A percentile compares a stretch with the other conserved stretches of the same genome.
Conservation (phyloP, 2,888 invertebrate genomes). For the Cryptops parisi region DNA sequence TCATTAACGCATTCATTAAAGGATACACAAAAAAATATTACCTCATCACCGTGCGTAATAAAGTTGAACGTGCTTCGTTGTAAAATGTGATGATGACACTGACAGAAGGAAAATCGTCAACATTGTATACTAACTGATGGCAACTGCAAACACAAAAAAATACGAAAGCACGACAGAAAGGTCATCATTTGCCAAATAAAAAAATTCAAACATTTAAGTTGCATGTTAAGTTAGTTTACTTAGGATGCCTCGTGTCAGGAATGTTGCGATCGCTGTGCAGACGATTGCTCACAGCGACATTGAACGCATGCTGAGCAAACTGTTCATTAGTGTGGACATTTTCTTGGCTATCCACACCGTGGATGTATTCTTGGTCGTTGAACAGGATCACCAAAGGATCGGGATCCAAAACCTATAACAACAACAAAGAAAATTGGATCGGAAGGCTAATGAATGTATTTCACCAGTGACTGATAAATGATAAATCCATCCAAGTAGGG, state of each 20-base stretch:
- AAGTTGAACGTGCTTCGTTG: constrained; percentile 33
- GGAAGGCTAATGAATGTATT: too few relatives aligned
- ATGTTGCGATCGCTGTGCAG: background rate
- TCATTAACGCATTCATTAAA: too few relatives aligned
- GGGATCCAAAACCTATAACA: background rate
- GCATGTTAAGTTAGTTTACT: background rate
- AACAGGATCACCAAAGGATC: background rate
- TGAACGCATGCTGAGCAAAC: background rate
- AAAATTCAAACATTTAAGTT: background rate
- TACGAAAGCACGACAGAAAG: too few relatives aligned
- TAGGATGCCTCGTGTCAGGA: background rate
- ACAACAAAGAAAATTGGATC: background rate
- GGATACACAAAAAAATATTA: too few relatives aligned
- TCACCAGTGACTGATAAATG: too few relatives aligned
- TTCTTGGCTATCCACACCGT: background rate
- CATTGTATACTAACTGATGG: background rate
- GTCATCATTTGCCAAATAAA: too few relatives aligned
- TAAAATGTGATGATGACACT: constrained; percentile 37
- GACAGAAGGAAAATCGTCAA: constrained; percentile 22
- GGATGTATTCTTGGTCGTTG: background rate
- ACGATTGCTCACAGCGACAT: background rate
- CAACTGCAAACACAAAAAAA: too few relatives aligned
- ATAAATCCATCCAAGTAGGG: too few relatives aligned
- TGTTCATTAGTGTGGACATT: too few relatives aligned
- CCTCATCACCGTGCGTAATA: constrained; percentile 28